phyloP scores from a whole-genome alignment of 35 echinoderm and acorn worm genomes.

The Nesometra sesokonis region DNA sequence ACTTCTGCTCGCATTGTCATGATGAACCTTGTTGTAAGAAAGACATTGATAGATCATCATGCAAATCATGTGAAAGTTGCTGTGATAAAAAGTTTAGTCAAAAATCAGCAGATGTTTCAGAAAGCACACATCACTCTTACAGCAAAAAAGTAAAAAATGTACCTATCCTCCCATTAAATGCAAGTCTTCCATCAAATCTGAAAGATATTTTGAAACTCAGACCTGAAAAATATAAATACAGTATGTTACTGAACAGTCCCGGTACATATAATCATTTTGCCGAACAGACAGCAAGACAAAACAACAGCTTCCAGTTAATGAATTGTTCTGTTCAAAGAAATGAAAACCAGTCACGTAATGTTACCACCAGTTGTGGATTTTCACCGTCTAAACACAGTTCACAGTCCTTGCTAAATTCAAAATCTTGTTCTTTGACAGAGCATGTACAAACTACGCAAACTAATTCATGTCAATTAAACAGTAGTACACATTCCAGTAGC shows the following conservation, averaged over 20 bases:
- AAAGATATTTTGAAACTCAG: slow-evolving; percentile 28
- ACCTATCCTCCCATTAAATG: background rate
- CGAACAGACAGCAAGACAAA: background rate
- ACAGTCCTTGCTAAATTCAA: background rate
- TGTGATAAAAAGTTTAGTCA: background rate
- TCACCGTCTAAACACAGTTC: background rate
- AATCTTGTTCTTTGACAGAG: background rate
- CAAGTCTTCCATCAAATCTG: background rate
- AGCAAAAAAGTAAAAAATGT: background rate
- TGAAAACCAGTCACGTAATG: background rate
- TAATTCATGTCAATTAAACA: background rate
- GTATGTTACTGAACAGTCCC: slow-evolving; percentile 70
- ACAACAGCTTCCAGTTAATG: background rate
- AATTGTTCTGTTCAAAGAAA: background rate
- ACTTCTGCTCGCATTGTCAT: background rate
- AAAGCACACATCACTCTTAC: background rate
- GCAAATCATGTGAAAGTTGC: background rate
- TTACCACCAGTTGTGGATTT: background rate
- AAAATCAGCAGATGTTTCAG: background rate
- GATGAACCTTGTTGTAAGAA: background rate
- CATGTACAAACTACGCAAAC: background rate
- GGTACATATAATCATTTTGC: background rate
- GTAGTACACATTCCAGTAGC: background rate
- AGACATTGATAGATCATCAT: background rate
- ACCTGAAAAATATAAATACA: slow-evolving; percentile 88